These are phyloP conservation scores for Cossypha caffra DNA, from an alignment of 2,797 vertebrate genomes.

Conservation along the genomic window DNA sequence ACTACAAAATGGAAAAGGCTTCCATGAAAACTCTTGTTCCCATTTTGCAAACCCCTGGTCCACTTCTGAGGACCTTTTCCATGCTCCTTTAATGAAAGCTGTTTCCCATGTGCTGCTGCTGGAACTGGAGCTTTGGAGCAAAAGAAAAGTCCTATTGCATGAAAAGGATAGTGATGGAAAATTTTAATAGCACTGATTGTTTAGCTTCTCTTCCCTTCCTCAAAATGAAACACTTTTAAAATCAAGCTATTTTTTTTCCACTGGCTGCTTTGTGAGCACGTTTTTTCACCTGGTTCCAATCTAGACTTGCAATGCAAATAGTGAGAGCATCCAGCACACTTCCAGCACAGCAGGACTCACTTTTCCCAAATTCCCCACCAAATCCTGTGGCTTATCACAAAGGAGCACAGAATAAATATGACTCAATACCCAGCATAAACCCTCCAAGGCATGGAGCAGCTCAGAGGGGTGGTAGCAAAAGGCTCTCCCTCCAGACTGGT, in stretches of 20 bases:
- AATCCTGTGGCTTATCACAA: background rate
- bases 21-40: background rate
- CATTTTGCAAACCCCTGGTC: background rate
- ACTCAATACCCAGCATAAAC: background rate
- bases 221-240: conserved; percentile 68
- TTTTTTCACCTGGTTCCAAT: conserved; percentile 64
- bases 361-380: background rate
- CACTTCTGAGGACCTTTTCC: background rate
- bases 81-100: background rate
- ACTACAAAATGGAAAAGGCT: background rate
- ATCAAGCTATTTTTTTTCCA: background rate
- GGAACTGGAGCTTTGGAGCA: background rate
- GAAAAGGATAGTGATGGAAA: conserved; percentile 31
- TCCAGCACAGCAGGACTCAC: background rate
- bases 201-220: conserved; percentile 24
- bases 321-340: background rate
- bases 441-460: background rate
- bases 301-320: background rate
- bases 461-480: background rate
- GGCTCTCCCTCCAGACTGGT: background rate
- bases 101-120: background rate
- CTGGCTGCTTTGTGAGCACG: background rate
- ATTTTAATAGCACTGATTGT: background rate
- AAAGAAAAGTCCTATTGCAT: background rate
- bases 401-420: background rate